These are phyloP conservation scores for Kuschelorhynchus macadamiae DNA, from an alignment of 2,888 invertebrate species.

Conservation along the genomic window DNA sequence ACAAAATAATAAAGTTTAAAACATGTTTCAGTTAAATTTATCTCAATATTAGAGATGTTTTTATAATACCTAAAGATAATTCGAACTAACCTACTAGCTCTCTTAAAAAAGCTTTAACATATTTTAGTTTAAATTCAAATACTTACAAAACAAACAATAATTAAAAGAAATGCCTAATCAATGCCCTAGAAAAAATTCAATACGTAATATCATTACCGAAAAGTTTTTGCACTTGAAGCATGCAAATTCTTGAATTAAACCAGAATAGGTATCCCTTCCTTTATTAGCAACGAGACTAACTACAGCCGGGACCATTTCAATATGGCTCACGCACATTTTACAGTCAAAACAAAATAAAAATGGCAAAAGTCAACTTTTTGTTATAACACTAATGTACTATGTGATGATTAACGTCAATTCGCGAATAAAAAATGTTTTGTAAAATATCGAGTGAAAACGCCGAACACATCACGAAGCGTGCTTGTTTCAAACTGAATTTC, in stretches of 20 bases:
- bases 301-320: slow-evolving; percentile 67
- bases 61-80: too few species aligned
- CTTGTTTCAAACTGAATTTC: slow-evolving; percentile 33
- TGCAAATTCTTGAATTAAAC: slow-evolving; percentile 66
- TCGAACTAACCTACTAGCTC: too few species aligned
- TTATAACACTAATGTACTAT: background rate
- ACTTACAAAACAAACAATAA: too few species aligned
- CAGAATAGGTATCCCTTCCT: slow-evolving; percentile 66
- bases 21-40: too few species aligned
- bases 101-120: background rate
- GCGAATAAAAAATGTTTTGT: slow-evolving; percentile 28
- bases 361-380: slow-evolving; percentile 5
- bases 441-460: slow-evolving; percentile 17
- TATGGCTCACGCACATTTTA: slow-evolving; percentile 67
- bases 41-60: too few species aligned
- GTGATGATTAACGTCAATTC: slow-evolving; percentile 5
- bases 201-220: slow-evolving; percentile 63
- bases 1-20: too few species aligned
- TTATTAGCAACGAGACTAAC: slow-evolving; percentile 67
- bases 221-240: slow-evolving; percentile 65
- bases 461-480: slow-evolving; percentile 6
- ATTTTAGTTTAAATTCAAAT: too few species aligned
- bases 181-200: too few species aligned
- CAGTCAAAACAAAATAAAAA: slow-evolving; percentile 17
- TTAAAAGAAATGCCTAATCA: too few species aligned